Conservation (phyloP, 2,888 invertebrate genomes). For the Sinhomidia bicolor region DNA sequence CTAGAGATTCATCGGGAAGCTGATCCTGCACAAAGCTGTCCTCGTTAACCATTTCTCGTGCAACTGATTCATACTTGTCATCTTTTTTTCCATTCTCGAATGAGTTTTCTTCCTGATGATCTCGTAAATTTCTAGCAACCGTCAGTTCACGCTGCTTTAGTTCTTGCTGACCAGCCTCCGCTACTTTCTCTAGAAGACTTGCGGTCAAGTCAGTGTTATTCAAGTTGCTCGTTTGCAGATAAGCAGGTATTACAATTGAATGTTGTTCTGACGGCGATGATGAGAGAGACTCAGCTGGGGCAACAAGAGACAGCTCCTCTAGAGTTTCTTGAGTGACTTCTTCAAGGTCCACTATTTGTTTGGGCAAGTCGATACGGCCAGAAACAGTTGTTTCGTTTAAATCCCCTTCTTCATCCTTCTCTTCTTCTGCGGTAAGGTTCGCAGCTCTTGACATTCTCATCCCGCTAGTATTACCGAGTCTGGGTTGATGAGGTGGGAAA, state of each 20-base stretch:
- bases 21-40: constrained; percentile 64
- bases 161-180: not conserved
- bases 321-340: not conserved
- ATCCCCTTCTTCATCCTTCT: not conserved
- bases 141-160: constrained; percentile 56
- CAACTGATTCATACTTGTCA: not conserved
- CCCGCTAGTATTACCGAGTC: constrained; percentile 42
- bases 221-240: not conserved
- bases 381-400: not conserved
- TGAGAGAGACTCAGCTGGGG: not conserved
- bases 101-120: not conserved
- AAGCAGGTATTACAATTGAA: too few species aligned
- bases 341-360: not conserved
- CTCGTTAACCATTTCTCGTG: constrained; percentile 14
- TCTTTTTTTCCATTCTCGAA: constrained; percentile 22
- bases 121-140: not conserved
- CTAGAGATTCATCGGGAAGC: constrained; percentile 31
- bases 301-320: not conserved
- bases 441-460: constrained; percentile 72
- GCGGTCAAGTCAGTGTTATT: not conserved
- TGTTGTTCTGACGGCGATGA: not conserved
- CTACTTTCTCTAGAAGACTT: not conserved
- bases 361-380: not conserved
- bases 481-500: constrained; percentile 11
- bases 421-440: constrained; percentile 68